Base-by-base conservation (phyloP, 1,140 invertebrate genomes). In the Atopsyche davidsoni region DNA sequence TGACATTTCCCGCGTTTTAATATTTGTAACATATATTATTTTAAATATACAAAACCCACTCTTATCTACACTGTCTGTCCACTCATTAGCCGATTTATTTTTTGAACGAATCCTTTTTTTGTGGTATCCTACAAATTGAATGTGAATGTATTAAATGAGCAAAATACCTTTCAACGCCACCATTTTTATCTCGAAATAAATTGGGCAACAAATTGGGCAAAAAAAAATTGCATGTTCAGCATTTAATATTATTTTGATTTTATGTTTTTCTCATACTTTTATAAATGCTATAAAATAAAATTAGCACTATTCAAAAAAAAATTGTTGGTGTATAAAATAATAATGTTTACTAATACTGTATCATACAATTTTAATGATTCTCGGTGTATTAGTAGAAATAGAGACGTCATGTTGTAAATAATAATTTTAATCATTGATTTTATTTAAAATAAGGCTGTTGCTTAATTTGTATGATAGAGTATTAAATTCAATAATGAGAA, bases 161-260 rank as follows among this genome's bases (percentile, higher is more conserved):
- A 18, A 45, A 45, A 45, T 32, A 21, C 42, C 42, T 34, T 45
- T 45, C 25, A n/a, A n/a, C n/a, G n/a, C n/a, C n/a, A n/a, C 34
- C 28, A 18, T 32, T 45, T 45, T 45, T 45, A 32, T 34, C 42
- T 45, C 42, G 10, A 28, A 19, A 32, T 28, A 34, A 45, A 45
- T 13, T 45, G 14, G 14, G 14, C 14, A 36, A 36, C 6, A 9
- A 11, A 14, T 11, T 36, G 6, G 34, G 14, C 34, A 44, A 44
- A 9, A 25, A 44, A 13, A 11, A 19, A 31, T 11, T 11, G 36
- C 6, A 23, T 21, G 13, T n/a, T 23, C 6, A 28, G 6, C n/a
- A 28, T n/a, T 28, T n/a, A 28, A 28, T 28, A 28, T 7, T 28
- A 28, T 28, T 7, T 28, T 28, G n/a, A 28, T 28, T 7, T 28